A percentile compares a stretch with the other conserved stretches of the same genome.
phyloP scores from a whole-genome alignment of 2,797 vertebrate species.

The Nothura maculosa region DNA sequence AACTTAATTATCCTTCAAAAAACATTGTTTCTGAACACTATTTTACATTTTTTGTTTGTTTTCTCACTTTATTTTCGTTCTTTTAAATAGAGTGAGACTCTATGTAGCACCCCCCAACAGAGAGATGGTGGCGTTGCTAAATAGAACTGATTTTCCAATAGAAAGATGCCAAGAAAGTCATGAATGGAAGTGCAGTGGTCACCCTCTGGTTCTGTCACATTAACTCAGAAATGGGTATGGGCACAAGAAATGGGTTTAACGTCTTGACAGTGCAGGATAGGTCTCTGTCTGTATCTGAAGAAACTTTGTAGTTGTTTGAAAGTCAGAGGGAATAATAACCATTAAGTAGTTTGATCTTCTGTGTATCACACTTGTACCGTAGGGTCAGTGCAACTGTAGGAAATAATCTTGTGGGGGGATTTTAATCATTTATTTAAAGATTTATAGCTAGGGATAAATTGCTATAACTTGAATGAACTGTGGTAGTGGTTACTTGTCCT shows the following conservation, averaged over 20 bases:
- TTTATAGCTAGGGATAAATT: background rate
- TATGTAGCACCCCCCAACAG: background rate
- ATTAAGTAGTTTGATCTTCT: background rate
- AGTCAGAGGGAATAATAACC: background rate
- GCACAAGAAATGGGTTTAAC: background rate
- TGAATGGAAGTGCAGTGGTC: background rate
- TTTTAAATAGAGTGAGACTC: background rate
- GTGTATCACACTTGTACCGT: background rate
- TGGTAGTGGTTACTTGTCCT: background rate
- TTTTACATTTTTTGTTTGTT: background rate
- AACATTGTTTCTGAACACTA: background rate
- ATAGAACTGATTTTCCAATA: background rate
- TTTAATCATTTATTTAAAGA: background rate
- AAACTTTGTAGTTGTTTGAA: background rate
- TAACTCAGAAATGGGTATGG: background rate
- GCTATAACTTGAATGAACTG: background rate
- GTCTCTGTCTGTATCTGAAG: background rate
- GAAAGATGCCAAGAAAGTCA: background rate
- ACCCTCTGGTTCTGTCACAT: fast-evolving
- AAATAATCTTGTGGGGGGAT: background rate
- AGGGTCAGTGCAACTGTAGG: background rate
- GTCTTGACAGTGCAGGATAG: background rate
- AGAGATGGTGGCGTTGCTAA: background rate
- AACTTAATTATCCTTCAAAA: background rate
- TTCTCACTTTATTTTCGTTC: background rate